Conservation (phyloP, 2,113 vertebrate species). For the Paralichthys olivaceus region DNA sequence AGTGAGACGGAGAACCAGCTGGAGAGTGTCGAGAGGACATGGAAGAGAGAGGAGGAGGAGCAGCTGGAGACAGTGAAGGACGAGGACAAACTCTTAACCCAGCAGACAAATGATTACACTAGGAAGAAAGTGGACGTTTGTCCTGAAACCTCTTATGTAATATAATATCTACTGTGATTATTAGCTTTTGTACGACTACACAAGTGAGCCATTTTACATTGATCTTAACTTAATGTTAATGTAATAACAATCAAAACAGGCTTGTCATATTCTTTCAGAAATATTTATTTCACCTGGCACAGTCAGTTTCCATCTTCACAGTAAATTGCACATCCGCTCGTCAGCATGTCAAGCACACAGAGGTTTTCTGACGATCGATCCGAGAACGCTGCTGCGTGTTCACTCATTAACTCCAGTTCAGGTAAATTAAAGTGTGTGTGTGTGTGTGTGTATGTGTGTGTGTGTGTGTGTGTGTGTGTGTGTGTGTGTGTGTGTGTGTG, state of each 20-base stretch:
- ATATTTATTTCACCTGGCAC: slow-evolving; percentile 54
- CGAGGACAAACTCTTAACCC: too few species aligned
- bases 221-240: neutral
- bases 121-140: too few species aligned
- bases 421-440: neutral
- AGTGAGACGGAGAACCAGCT: too few species aligned
- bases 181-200: neutral
- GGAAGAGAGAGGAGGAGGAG: too few species aligned
- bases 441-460: too few species aligned
- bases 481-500: too few species aligned
- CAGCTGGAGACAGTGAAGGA: too few species aligned
- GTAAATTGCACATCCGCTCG: slow-evolving; percentile 34
- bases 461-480: too few species aligned
- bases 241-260: neutral
- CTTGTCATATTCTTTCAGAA: slow-evolving; percentile 20
- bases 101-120: too few species aligned
- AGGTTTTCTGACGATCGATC: neutral
- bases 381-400: neutral
- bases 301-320: slow-evolving; percentile 40
- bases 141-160: too few species aligned
- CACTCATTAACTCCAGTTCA: neutral
- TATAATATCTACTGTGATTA: too few species aligned
- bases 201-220: neutral
- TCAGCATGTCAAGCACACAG: slow-evolving; percentile 13
- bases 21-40: too few species aligned